Percentiles rank a stretch among this genome's conserved stretches.
Evolutionary conservation across 2,113 vertebrate genomes (phyloP).

Genomic region (Pedionomus torquatus): DNA sequence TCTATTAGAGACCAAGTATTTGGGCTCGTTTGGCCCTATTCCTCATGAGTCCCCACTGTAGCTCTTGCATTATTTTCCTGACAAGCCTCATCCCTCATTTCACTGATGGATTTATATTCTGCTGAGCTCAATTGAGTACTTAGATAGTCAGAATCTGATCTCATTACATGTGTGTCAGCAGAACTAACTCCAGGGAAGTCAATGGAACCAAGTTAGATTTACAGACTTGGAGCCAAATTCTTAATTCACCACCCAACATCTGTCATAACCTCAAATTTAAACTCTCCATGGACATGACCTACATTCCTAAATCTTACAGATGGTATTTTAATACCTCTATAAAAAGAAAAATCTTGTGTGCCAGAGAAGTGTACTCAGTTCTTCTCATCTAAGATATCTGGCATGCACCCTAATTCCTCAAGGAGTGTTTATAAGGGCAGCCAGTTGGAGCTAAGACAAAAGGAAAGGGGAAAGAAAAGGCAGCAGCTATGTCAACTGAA

Average conservation of each 20-base stretch:
- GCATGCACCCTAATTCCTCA: constrained; percentile 13
- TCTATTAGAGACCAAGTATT: background rate
- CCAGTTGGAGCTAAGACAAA: constrained; percentile 49
- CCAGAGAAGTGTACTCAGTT: background rate
- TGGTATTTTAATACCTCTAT: constrained; percentile 57
- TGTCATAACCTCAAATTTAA: constrained; percentile 52
- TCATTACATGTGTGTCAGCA: constrained; percentile 48
- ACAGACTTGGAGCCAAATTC: constrained; percentile 37
- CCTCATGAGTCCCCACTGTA: background rate
- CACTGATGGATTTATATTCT: constrained; percentile 12
- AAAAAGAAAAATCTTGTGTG: background rate
- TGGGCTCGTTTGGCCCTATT: background rate
- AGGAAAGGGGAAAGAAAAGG: constrained; percentile 16
- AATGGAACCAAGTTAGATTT: constrained; percentile 13
- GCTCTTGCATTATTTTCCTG: constrained; percentile 24
- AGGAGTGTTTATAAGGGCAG: constrained; percentile 48
- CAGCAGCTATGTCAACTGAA: constrained; percentile 24
- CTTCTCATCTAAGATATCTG: constrained; percentile 5
- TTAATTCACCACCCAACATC: constrained; percentile 43
- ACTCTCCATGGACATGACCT: constrained; percentile 31
- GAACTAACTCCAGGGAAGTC: constrained; percentile 26
- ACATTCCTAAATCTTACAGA: constrained; percentile 49
- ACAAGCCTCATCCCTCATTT: constrained; percentile 10
- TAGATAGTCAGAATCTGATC: constrained; percentile 36
- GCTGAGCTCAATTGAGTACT: constrained; percentile 7